phyloP scores from a whole-genome alignment of 2,113 vertebrate genomes.

The Psittacara wagleri region DNA sequence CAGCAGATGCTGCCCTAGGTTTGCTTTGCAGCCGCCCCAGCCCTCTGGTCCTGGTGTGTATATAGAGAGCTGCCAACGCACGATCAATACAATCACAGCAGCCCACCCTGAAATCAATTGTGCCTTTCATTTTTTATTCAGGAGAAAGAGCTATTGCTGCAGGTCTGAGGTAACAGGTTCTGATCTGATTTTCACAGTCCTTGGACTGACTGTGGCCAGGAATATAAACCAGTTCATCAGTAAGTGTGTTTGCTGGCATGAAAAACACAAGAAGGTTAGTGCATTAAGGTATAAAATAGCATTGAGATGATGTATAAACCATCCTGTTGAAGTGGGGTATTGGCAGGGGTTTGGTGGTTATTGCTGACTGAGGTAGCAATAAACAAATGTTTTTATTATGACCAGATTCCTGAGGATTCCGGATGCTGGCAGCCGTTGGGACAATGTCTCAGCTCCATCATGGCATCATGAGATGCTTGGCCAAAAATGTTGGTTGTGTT shows the following conservation, averaged over 20 bases:
- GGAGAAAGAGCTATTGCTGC: background rate
- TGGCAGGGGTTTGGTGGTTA: background rate
- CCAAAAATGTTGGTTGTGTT: background rate
- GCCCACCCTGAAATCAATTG: background rate
- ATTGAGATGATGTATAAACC: background rate
- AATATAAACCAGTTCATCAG: background rate
- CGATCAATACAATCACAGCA: fast-evolving
- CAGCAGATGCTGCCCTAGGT: background rate
- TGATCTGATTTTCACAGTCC: background rate
- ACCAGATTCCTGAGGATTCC: background rate
- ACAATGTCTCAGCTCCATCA: fast-evolving
- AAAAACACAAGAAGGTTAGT: background rate
- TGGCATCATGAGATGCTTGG: background rate
- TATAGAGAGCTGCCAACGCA: background rate
- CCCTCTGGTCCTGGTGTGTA: fast-evolving
- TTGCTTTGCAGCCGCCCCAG: background rate
- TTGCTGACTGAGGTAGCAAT: background rate
- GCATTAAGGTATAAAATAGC: background rate
- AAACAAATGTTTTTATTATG: background rate
- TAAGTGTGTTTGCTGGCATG: background rate
- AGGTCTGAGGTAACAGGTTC: background rate
- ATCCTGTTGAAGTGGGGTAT: background rate
- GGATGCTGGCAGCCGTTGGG: background rate
- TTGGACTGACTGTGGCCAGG: background rate
- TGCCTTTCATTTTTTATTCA: background rate